Evolutionary conservation across 2,888 invertebrate genomes (phyloP).

Genomic region (Zootermopsis nevadensis): DNA sequence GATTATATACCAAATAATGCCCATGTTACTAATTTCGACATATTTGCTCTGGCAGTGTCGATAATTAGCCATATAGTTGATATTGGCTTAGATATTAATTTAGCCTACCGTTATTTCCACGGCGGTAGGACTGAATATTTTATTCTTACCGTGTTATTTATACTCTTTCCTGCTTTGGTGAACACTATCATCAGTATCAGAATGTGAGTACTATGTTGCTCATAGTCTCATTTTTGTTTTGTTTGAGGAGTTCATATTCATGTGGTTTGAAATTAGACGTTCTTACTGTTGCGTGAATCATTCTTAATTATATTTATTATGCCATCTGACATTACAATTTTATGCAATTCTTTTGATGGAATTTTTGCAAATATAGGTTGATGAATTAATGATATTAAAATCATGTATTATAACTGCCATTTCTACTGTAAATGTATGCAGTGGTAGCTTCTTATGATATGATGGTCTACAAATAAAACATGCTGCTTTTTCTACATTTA

Average conservation of each 20-base stretch:
- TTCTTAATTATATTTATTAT: too few species aligned
- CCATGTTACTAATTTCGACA: conserved; percentile 70
- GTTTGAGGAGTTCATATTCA: neutral
- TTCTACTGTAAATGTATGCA: too few species aligned
- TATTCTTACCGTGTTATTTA: conserved; percentile 75
- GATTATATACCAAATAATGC: conserved; percentile 68
- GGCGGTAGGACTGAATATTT: conserved; percentile 71
- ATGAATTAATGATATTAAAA: too few species aligned
- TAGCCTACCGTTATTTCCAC: conserved; percentile 74
- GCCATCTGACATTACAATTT: too few species aligned
- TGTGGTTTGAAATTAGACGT: conserved; percentile 22
- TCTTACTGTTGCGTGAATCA: too few species aligned
- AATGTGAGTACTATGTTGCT: conserved; percentile 69
- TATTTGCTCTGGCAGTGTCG: conserved; percentile 73
- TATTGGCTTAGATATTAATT: conserved; percentile 75
- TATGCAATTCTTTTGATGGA: too few species aligned
- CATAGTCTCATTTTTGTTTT: neutral
- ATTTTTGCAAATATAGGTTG: too few species aligned
- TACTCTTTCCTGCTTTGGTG: conserved; percentile 78
- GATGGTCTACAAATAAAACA: too few species aligned
- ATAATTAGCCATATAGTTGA: conserved; percentile 77
- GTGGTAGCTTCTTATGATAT: too few species aligned
- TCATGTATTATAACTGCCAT: too few species aligned
- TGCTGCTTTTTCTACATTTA: too few species aligned
- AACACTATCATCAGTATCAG: conserved; percentile 79